phyloP scores from a whole-genome alignment of 2,888 invertebrate genomes.

The Cybosia mesomella region DNA sequence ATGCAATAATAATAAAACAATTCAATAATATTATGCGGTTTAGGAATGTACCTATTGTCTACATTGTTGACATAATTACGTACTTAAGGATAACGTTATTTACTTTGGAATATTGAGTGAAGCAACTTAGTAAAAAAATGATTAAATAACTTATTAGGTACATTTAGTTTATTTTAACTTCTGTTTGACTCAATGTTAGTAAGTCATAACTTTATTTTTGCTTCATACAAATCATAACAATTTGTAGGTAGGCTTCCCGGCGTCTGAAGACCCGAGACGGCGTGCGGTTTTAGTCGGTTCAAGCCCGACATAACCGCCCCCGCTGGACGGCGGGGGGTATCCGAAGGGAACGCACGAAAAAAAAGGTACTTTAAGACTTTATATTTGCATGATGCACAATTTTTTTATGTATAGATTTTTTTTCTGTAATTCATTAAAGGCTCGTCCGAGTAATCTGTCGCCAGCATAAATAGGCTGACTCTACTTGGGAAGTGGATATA shows the following conservation, averaged over 20 bases:
- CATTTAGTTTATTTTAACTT: constrained; percentile 1
- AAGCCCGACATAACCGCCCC: too few species aligned
- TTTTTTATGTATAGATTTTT: too few species aligned
- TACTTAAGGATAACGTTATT: neutral
- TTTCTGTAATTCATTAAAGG: too few species aligned
- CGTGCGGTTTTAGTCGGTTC: too few species aligned
- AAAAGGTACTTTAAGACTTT: too few species aligned
- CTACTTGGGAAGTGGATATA: too few species aligned
- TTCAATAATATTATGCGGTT: constrained; percentile 7
- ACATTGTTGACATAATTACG: neutral
- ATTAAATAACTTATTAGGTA: neutral
- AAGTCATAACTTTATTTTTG: neutral
- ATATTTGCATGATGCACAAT: neutral
- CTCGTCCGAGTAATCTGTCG: too few species aligned
- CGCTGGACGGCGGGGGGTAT: too few species aligned
- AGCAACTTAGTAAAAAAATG: neutral
- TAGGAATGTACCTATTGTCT: neutral
- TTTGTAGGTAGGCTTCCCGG: too few species aligned
- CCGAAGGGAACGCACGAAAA: too few species aligned
- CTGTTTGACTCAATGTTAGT: neutral
- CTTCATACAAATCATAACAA: neutral
- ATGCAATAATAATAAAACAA: constrained; percentile 7
- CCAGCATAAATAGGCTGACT: neutral
- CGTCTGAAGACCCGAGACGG: too few species aligned
- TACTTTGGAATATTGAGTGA: neutral